Evolutionary conservation across 2,888 invertebrate genomes (phyloP).

Genomic region (Glaucopsyche alexis): DNA sequence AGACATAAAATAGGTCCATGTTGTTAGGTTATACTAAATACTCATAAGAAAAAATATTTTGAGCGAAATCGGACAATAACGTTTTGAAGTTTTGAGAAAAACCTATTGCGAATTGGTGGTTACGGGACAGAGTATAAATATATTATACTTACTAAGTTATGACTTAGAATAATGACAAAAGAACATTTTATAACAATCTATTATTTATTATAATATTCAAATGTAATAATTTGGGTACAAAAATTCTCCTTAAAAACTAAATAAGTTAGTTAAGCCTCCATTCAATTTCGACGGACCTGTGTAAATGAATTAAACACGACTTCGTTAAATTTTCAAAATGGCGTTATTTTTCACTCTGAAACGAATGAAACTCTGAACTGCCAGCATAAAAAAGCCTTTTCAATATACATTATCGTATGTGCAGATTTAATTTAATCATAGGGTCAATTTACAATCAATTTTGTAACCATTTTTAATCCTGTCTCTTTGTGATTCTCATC

Average conservation of each 20-base stretch:
- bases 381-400: neutral
- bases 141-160: too few species aligned
- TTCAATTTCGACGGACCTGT: neutral
- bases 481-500: neutral
- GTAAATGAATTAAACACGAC: constrained; percentile 18
- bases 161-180: too few species aligned
- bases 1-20: too few species aligned
- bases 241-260: constrained; percentile 11
- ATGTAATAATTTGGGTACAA: neutral
- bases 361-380: neutral
- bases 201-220: neutral
- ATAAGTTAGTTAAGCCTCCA: constrained; percentile 13
- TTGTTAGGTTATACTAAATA: too few species aligned
- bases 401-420: neutral
- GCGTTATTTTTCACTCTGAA: constrained; percentile 3
- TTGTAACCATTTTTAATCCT: neutral
- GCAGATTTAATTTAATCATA: neutral
- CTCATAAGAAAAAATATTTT: too few species aligned
- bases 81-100: too few species aligned
- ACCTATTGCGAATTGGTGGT: too few species aligned
- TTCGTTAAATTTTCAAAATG: constrained; percentile 3
- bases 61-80: too few species aligned
- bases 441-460: neutral
- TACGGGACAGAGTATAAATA: too few species aligned
- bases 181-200: too few species aligned